Evolutionary conservation across 2,113 vertebrate genomes (phyloP), one percentile per base, ranked within the genome.

Genomic region (Enhydra lutris): DNA sequence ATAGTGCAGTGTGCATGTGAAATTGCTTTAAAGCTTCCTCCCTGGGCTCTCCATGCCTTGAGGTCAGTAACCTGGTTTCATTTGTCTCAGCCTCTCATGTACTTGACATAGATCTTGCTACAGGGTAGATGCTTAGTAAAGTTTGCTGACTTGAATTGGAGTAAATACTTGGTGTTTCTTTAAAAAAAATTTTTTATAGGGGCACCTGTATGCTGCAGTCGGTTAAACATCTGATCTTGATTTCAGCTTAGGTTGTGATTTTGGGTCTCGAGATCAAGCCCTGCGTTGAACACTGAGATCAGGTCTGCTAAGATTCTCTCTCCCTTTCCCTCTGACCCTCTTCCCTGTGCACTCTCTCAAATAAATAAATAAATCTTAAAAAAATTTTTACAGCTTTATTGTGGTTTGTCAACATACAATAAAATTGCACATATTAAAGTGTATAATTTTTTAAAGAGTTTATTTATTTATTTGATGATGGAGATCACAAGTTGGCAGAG

Each of bases 111-210:
- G 24, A 36, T 94, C 23, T 65, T 90, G 59, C 11, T 23, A 15
- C 20, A 79, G 39, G 86, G 50, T n/a, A 81, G 74, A 71, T 67
- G 36, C 74, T 88, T 52, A 47, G 36, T 45, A 76, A 67, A 83
- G n/a, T 87, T 79, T 61, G 80, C 29, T 92, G 83, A 87, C 59
- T 87, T 87, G 92, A 79, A 42, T 26, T 93, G n/a, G 59, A 85
- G 11, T 45, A 23, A 88, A 59, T 83, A n/a, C 42, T 78, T 82
- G 61, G 65, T 74, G 0, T 87, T 76, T 29, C 42, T 76, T 74
- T 13, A 39, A 76, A 76, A 45, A 45, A 20, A 1, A 4, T 69
- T 69, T 36, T n/a, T 69, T n/a, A 36, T 14, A n/a, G 17, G 34
- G 34, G 34, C 34, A n/a, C 34, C 34, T n/a, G 17, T n/a, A 0